A percentile compares a stretch with the other conserved stretches of the same genome.
Conservation (phyloP, 2,797 vertebrate genomes). For the Hoplostethus atlanticus region DNA sequence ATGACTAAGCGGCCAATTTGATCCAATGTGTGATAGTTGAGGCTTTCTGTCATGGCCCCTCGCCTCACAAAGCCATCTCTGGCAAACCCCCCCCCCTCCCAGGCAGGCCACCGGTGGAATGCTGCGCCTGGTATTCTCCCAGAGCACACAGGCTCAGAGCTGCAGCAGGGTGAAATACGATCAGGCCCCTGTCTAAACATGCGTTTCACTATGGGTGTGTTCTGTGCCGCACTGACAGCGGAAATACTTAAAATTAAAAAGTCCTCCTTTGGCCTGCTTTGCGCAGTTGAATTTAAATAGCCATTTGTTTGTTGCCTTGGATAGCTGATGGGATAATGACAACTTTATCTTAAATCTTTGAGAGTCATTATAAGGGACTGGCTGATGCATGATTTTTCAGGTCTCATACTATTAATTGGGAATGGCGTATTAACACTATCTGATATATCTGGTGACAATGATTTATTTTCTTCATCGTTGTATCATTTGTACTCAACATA, state of each 20-base stretch:
- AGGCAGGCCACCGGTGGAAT: slow-evolving; percentile 77
- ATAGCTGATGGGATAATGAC: background rate
- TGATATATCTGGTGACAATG: slow-evolving; percentile 15
- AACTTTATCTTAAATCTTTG: background rate
- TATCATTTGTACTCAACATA: background rate
- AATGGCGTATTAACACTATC: background rate
- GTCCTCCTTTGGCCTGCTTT: slow-evolving; percentile 25
- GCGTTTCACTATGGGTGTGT: slow-evolving; percentile 70
- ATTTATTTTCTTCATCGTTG: slow-evolving; percentile 22
- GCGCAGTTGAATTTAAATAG: slow-evolving; percentile 32
- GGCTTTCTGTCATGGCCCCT: slow-evolving; percentile 51
- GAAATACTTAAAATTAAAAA: slow-evolving; percentile 67
- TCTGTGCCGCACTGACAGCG: slow-evolving; percentile 51
- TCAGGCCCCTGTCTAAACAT: slow-evolving; percentile 80
- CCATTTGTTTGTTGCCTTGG: slow-evolving; percentile 1
- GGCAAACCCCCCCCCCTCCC: slow-evolving; percentile 58
- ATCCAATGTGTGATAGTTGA: slow-evolving; percentile 58
- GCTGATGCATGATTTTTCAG: background rate
- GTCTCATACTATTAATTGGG: slow-evolving; percentile 12
- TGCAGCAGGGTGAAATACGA: slow-evolving; percentile 76
- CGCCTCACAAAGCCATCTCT: slow-evolving; percentile 67
- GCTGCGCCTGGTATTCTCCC: slow-evolving; percentile 80
- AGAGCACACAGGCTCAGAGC: slow-evolving; percentile 58
- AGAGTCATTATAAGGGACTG: background rate
- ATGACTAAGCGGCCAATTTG: slow-evolving; percentile 46